Evolutionary conservation across 2,888 invertebrate genomes (phyloP).

Genomic region (Cheilosia vulpina): DNA sequence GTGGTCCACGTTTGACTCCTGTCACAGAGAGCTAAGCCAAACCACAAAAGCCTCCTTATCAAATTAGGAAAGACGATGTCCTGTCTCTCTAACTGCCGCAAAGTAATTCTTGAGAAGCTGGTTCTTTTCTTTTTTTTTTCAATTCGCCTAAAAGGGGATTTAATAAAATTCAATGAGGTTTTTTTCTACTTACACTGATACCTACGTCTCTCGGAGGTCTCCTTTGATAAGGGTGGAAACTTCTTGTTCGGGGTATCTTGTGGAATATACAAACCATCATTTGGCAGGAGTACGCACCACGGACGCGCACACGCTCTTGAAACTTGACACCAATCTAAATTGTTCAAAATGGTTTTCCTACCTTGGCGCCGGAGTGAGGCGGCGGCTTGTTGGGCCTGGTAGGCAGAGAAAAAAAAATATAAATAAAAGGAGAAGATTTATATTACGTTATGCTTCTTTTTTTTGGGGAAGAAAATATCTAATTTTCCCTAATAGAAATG

Average conservation of each 20-base stretch:
- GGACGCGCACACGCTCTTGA: slow-evolving; percentile 74
- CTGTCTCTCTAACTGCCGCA: slow-evolving; percentile 48
- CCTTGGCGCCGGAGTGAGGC: slow-evolving; percentile 39
- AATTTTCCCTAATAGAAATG: slow-evolving; percentile 75
- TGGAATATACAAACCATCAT: slow-evolving; percentile 34
- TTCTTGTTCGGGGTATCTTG: neutral
- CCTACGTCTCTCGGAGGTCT: slow-evolving; percentile 61
- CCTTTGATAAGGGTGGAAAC: slow-evolving; percentile 66
- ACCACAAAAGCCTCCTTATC: slow-evolving; percentile 75
- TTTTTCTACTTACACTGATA: slow-evolving; percentile 54
- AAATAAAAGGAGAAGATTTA: slow-evolving; percentile 50
- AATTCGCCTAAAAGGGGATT: slow-evolving; percentile 75
- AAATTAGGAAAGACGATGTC: slow-evolving; percentile 73
- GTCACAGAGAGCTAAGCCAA: slow-evolving; percentile 66
- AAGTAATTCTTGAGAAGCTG: slow-evolving; percentile 53
- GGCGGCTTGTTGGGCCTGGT: neutral
- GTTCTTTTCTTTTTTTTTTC: slow-evolving; percentile 65
- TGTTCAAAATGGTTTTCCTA: slow-evolving; percentile 69
- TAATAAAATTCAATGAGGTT: slow-evolving; percentile 71
- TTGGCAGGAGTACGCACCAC: slow-evolving; percentile 47
- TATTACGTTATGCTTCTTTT: slow-evolving; percentile 64
- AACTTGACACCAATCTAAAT: slow-evolving; percentile 75
- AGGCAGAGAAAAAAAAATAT: slow-evolving; percentile 39
- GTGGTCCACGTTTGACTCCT: slow-evolving; percentile 68
- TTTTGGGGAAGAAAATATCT: slow-evolving; percentile 63